phyloP scores from a whole-genome alignment of 2,113 vertebrate genomes.

The Hyla sarda region DNA sequence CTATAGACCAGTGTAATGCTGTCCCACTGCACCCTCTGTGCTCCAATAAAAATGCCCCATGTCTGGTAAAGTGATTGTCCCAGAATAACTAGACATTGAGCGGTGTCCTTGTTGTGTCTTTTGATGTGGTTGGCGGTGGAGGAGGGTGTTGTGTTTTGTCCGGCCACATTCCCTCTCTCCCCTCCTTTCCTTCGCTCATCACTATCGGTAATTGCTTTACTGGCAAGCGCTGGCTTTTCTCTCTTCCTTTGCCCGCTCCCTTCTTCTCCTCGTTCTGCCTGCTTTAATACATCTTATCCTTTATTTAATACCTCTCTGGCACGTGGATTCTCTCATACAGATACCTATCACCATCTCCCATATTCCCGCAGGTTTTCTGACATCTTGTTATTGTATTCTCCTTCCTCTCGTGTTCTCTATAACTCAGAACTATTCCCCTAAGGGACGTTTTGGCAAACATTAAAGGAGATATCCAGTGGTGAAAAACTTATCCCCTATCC shows the following conservation, averaged over 20 bases:
- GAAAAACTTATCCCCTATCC: too few species aligned
- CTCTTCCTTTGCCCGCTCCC: not conserved
- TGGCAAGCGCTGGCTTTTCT: slow-evolving; percentile 47
- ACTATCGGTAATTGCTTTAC: slow-evolving; percentile 57
- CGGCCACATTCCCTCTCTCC: slow-evolving; percentile 46
- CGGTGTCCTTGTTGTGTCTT: slow-evolving; percentile 54
- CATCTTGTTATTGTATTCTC: not conserved
- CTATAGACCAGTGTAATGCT: not conserved
- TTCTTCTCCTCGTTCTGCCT: slow-evolving; percentile 25
- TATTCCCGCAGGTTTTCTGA: not conserved
- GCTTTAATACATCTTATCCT: not conserved
- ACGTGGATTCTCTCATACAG: not conserved
- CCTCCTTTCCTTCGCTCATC: slow-evolving; percentile 41
- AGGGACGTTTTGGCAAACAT: not conserved
- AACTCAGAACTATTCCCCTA: not conserved
- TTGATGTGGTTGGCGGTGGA: slow-evolving; percentile 45
- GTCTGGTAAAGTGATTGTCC: slow-evolving; percentile 41
- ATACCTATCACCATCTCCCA: not conserved
- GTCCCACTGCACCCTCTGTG: not conserved
- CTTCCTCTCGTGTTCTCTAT: not conserved
- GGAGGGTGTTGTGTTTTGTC: slow-evolving; percentile 6
- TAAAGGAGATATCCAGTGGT: too few species aligned
- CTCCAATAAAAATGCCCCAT: slow-evolving; percentile 5
- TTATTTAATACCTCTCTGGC: slow-evolving; percentile 1
- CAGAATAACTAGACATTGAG: slow-evolving; percentile 43